These are phyloP conservation scores for Fulmarus glacialis DNA, from an alignment of 2,113 vertebrate genomes.

Conservation along the genomic window DNA sequence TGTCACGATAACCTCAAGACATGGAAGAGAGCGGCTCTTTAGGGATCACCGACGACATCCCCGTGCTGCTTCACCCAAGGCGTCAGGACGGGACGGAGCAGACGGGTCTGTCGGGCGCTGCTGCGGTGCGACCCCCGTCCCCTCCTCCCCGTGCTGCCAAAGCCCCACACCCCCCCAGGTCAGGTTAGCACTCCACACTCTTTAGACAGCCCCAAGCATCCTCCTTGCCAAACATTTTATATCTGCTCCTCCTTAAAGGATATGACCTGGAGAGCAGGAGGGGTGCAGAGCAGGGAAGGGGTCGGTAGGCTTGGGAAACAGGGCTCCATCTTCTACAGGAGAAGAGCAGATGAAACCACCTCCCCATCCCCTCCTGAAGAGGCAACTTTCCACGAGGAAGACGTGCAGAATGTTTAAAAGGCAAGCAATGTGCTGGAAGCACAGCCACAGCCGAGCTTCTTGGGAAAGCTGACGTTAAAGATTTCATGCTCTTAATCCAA, in stretches of 20 bases:
- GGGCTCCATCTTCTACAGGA: neutral
- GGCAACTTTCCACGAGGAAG: too few species aligned
- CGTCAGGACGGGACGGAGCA: neutral
- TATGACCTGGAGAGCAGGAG: neutral
- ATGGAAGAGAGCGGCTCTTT: neutral
- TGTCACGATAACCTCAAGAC: fast-evolving
- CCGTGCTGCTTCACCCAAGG: neutral
- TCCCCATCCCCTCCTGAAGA: neutral
- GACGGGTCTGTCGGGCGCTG: fast-evolving
- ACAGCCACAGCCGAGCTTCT: neutral
- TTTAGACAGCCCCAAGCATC: too few species aligned
- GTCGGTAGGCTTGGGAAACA: neutral
- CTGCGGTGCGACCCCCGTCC: too few species aligned
- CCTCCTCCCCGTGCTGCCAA: neutral
- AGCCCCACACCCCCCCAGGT: neutral
- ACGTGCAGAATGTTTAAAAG: fast-evolving
- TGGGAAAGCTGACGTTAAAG: neutral
- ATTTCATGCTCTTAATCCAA: neutral
- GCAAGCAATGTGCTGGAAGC: fast-evolving
- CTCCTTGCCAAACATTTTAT: fast-evolving
- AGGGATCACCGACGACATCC: fast-evolving
- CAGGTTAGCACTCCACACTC: neutral
- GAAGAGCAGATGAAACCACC: neutral
- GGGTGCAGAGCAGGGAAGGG: neutral
- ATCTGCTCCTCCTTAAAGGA: neutral